These are phyloP conservation scores for Polyommatus iphigenia DNA, from an alignment of 2,888 invertebrate genomes.

Conservation along the genomic window DNA sequence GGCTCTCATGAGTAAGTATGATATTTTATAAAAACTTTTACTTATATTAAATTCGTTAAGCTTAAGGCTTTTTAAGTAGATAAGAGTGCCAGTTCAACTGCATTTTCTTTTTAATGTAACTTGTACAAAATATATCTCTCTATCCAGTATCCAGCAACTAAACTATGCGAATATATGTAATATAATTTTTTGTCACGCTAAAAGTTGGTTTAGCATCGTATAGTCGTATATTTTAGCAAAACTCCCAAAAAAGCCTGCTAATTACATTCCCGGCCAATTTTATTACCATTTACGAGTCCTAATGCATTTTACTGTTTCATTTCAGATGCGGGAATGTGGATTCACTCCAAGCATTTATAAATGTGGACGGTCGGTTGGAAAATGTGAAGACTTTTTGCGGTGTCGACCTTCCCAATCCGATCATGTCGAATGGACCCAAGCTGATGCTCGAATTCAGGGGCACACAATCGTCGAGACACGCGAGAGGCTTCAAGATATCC, in stretches of 20 bases:
- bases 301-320: slow-evolving; percentile 45
- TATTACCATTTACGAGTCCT: slow-evolving; percentile 3
- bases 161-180: too few relatives aligned
- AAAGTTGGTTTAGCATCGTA: too few relatives aligned
- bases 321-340: slow-evolving; percentile 89
- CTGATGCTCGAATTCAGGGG: slow-evolving; percentile 93
- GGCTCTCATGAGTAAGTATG: slow-evolving; percentile 81
- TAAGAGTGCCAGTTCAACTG: too few relatives aligned
- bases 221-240: neutral
- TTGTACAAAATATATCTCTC: too few relatives aligned
- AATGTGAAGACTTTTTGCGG: slow-evolving; percentile 95
- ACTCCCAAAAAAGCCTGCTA: neutral
- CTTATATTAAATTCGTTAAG: too few relatives aligned
- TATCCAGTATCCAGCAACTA: too few relatives aligned
- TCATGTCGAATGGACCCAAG: slow-evolving; percentile 95
- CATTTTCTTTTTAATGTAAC: too few relatives aligned
- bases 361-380: slow-evolving; percentile 90
- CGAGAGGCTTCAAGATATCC: slow-evolving; percentile 92
- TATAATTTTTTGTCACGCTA: too few relatives aligned
- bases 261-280: neutral
- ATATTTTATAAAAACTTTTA: too few relatives aligned
- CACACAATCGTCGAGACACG: slow-evolving; percentile 86
- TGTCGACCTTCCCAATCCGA: slow-evolving; percentile 87
- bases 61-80: too few relatives aligned
- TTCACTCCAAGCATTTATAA: slow-evolving; percentile 89